Base-by-base conservation (phyloP, 2,797 vertebrate genomes). In the Rachycentron canadum region DNA sequence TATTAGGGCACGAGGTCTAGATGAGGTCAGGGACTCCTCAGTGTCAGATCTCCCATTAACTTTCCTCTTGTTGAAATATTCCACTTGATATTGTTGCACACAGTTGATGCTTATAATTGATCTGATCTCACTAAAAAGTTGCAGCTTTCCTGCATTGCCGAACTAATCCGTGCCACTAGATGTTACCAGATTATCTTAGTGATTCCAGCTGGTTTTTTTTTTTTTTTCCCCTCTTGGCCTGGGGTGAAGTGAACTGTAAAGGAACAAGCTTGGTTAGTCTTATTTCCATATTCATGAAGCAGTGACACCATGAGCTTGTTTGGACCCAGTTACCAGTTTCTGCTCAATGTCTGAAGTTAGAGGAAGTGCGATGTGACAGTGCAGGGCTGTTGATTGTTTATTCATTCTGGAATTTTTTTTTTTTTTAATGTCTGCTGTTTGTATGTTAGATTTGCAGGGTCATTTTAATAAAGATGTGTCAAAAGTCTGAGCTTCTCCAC, bases 351-450 rank as follows among this genome's bases (percentile, higher is more conserved):
- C 36, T 66, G 53, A 81, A 73, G 36, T 62, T 57, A 74, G 77
- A 84, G 49, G 56, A 82, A 65, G 62, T 70, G 19, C 21, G 43
- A 7, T 78, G 73, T 84, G 79, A 79, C 26, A 61, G 12, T 57
- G 72, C 40, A 36, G 59, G 66, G 55, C 59, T 72, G 45, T 81
- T 47, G 21, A 47, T 47, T 75, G 68, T 84, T 85, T 65, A 65
- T 78, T 82, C 36, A 71, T 72, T 79, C 70, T 82, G 71, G 70
- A 92, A 89, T 91, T 73, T 72, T 81, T 84, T 91, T 87, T 83
- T 81, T 32, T 32, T 71, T 50, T 78, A 58, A 53, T 65, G 26
- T 73, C 49, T 69, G 40, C 40, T 82, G 47, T 79, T 71, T 60
- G 56, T 81, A 65, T 74, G 74, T 84, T 72, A 50, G 53, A 73